Evolutionary conservation across 2,113 vertebrate genomes (phyloP), one percentile per base, ranked within the genome.

Genomic region (Gymnorhina tibicen): DNA sequence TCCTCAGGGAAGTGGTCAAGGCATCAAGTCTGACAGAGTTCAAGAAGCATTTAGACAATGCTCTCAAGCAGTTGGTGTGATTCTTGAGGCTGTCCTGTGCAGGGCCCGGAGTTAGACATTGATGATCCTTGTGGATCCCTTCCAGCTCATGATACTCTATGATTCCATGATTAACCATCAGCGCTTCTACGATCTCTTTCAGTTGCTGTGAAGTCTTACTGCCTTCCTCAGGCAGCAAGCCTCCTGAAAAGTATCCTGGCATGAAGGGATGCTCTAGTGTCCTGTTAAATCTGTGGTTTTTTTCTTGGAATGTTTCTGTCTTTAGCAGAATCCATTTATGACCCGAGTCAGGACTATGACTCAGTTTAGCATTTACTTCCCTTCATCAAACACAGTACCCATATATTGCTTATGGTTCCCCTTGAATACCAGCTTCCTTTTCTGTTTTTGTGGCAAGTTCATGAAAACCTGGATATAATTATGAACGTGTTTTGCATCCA

Each of bases 151-250:
- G 17, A 10, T 59, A 44, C 47, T 62, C 26, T 59, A 5, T 28
- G 32, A 50, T 58, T 49, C n/a, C 52, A 0, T 0, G 2, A 64
- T 39, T 32, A 58, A 44, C 16, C 6, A 0, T 35, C 64, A 47
- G 16, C 3, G 6, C 41, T 77, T 30, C 55, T 87, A 16, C 0
- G 0, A 77, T 35, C 26, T 55, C 70, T 21, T 52, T 21, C 32
- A 24, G 30, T 63, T 82, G 56, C 47, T 33, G 4, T 59, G 5
- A 83, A 32, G 23, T 59, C 52, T 62, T 41, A 50, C 22, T 41
- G 4, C 13, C 9, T 66, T 58, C 55, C 35, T 84, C 11, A 37
- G 16, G 16, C 33, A 66, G 32, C 46, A 79, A 41, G 37, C 32
- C 39, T 58, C 72, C 69, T 44, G n/a, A 26, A 76, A 80, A 44